Base-by-base conservation (phyloP, 2,888 invertebrate genomes). In the Junonia oenone region DNA sequence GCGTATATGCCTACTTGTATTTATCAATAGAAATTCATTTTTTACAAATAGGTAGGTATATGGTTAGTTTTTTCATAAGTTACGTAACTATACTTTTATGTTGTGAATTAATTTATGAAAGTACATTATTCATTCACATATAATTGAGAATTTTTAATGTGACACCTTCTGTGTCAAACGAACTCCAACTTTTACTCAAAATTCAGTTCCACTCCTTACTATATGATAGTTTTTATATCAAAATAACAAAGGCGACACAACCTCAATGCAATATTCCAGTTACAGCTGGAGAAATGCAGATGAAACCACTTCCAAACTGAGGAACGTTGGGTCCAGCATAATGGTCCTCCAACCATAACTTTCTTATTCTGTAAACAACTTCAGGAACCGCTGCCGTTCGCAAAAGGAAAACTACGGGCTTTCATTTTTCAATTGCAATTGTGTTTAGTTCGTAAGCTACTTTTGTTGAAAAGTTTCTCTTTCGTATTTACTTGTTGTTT, bases 341-440 rank as follows among this genome's bases (percentile, higher is more conserved):
- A 56, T 51, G 35, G 47, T 26, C 51, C 56, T 56, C 43, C 33
- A 50, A 47, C 46, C 26, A 13, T 26, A 14, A 56, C 46, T 51
- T 56, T 33, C 56, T 47, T 46, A 45, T 47, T 51, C 47, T 35
- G 45, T 50, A 37, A 51, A 51, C 51, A 51, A 51, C 51, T 40
- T 27, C 22, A 40, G 37, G 31, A 38, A 38, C 45, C 45, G 45
- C 29, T 50, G 2, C 22, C 45, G 50, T 55, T 50, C 45, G 45
- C 45, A 37, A 55, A 51, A 45, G 33, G 45, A 38, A 45, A 38
- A 50, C 29, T 46, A 50, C 11, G 40, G n/a, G 43, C 43, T 50
- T 50, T 11, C 35, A 26, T 46, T 31, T 51, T 51, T 29, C 45
- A 51, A 51, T 55, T 51, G 15, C 38, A 55, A 52, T 37, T 52